phyloP scores from a whole-genome alignment of 2,113 vertebrate species.

The Poecile atricapillus region DNA sequence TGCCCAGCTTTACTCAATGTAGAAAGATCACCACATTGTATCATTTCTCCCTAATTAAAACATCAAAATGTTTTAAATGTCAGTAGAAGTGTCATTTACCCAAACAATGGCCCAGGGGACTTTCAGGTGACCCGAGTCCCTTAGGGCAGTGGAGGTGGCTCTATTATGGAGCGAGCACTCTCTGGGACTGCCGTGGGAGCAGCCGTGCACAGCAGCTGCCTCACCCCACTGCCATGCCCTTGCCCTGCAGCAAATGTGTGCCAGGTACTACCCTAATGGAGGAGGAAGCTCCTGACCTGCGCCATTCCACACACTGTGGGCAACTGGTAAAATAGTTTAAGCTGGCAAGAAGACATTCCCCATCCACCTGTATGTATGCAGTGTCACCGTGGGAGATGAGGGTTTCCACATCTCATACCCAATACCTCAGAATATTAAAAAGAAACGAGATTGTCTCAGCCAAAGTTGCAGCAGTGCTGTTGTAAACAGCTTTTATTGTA shows the following conservation, averaged over 20 bases:
- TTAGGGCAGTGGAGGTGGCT: neutral
- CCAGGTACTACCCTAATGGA: neutral
- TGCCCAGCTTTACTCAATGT: accelerated
- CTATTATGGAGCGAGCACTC: accelerated
- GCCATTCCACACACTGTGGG: neutral
- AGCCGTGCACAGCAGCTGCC: neutral
- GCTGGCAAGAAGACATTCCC: neutral
- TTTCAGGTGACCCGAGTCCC: neutral
- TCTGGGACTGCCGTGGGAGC: neutral
- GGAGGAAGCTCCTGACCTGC: neutral
- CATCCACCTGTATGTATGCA: no score
- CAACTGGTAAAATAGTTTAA: neutral
- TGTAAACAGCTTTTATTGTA: neutral
- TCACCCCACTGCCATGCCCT: accelerated
- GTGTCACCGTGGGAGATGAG: accelerated
- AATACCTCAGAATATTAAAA: neutral
- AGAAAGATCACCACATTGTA: neutral
- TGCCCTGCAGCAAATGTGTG: accelerated
- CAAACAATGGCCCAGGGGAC: neutral
- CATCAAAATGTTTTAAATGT: neutral
- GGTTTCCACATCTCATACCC: neutral
- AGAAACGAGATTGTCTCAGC: neutral
- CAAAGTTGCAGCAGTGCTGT: neutral
- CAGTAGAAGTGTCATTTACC: neutral
- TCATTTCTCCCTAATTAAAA: neutral